A percentile compares a stretch with the other conserved stretches of the same genome.
These are phyloP conservation scores for Campylorhamphus procurvoides DNA, from an alignment of 2,113 vertebrate species.

Conservation along the genomic window DNA sequence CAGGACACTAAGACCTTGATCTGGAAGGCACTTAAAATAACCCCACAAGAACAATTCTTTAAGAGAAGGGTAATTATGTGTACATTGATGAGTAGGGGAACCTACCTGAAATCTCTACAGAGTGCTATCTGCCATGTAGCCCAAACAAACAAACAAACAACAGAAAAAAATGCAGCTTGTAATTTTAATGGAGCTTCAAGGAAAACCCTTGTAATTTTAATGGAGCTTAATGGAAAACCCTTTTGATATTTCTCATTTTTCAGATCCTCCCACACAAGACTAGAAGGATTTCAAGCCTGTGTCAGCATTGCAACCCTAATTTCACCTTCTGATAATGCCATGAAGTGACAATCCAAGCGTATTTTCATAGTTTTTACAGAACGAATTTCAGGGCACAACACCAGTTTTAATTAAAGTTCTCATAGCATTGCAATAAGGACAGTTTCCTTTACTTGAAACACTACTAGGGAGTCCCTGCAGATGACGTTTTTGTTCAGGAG, in stretches of 20 bases:
- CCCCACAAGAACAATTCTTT: background rate
- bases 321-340: background rate
- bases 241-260: background rate
- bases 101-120: background rate
- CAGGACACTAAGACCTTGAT: background rate
- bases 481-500: background rate
- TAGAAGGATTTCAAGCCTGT: background rate
- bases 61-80: accelerated
- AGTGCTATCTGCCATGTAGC: background rate
- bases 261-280: background rate
- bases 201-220: background rate
- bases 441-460: background rate
- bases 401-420: slow-evolving; percentile 4
- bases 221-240: background rate
- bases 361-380: background rate
- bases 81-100: background rate
- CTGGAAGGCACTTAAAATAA: background rate
- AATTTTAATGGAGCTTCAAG: background rate
- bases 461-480: background rate
- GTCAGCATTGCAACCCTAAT: background rate
- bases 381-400: background rate
- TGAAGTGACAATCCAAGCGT: background rate
- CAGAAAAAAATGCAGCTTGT: no score
- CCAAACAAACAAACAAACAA: no score
- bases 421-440: background rate